Conservation (phyloP, 1,140 invertebrate species). For the Drosophila parabipectinata region DNA sequence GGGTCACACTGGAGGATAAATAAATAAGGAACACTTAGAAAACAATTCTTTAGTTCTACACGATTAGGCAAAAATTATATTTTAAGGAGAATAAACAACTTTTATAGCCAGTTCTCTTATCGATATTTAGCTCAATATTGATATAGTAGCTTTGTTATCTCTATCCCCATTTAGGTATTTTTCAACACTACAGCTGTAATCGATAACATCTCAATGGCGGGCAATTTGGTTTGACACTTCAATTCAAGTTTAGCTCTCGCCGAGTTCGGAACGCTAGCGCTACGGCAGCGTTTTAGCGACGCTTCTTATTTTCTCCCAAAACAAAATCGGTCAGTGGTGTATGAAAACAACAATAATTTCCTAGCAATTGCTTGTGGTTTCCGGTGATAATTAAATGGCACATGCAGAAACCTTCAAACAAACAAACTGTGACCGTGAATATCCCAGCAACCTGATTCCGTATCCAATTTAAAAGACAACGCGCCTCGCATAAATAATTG, state of each 20-base stretch:
- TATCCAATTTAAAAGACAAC: slow-evolving; percentile 42
- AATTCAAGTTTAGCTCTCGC: slow-evolving; percentile 30
- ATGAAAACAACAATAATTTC: slow-evolving; percentile 4
- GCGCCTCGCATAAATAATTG: slow-evolving; percentile 66
- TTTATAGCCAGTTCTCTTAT: no score
- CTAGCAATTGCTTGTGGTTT: slow-evolving; percentile 17
- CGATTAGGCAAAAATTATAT: no score
- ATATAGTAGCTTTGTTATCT: no score
- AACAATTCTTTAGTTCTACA: no score
- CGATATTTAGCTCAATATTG: no score
- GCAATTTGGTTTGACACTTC: slow-evolving; percentile 18
- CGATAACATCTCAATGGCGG: background rate
- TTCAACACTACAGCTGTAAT: background rate
- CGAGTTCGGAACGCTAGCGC: slow-evolving; percentile 27
- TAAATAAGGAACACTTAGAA: no score
- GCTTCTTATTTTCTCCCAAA: slow-evolving; percentile 9
- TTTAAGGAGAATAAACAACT: no score
- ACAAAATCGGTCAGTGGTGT: slow-evolving; percentile 28
- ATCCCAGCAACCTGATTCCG: slow-evolving; percentile 41
- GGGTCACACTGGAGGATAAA: no score
- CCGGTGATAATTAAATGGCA: slow-evolving; percentile 20
- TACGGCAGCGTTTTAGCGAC: slow-evolving; percentile 15
- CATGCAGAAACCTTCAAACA: slow-evolving; percentile 52
- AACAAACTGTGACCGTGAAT: slow-evolving; percentile 62
- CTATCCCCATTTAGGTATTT: no score